Conservation (phyloP, 2,113 vertebrate species). For the Rhea americana region DNA sequence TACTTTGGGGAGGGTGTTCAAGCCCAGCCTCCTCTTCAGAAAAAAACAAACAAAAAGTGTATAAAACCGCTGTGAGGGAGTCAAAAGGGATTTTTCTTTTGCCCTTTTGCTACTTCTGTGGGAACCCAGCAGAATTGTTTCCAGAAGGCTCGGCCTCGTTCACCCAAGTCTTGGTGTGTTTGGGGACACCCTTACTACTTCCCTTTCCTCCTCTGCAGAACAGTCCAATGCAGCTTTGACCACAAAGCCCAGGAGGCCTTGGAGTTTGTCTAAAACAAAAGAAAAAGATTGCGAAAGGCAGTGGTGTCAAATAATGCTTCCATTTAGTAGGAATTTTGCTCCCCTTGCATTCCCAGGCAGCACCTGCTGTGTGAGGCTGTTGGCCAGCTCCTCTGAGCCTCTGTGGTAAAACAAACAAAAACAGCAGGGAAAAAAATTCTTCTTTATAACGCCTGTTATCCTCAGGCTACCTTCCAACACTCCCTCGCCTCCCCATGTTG, state of each 20-base stretch:
- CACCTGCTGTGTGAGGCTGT: slow-evolving; percentile 74
- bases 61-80: background rate
- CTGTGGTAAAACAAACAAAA: slow-evolving; percentile 78
- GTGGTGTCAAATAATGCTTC: slow-evolving; percentile 75
- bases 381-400: slow-evolving; percentile 73
- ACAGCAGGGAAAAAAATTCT: slow-evolving; percentile 75
- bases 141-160: slow-evolving; percentile 55
- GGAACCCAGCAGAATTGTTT: slow-evolving; percentile 50
- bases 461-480: slow-evolving; percentile 73
- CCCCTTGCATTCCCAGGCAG: slow-evolving; percentile 74
- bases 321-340: slow-evolving; percentile 76
- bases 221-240: slow-evolving; percentile 64
- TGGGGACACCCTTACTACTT: slow-evolving; percentile 65
- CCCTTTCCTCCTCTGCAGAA: slow-evolving; percentile 56
- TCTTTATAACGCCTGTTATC: slow-evolving; percentile 77
- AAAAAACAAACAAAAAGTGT: background rate
- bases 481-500: slow-evolving; percentile 47
- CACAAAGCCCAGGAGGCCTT: slow-evolving; percentile 60
- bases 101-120: slow-evolving; percentile 33
- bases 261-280: slow-evolving; percentile 73
- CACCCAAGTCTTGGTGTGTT: slow-evolving; percentile 54
- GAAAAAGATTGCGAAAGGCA: slow-evolving; percentile 72
- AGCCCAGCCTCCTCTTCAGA: background rate
- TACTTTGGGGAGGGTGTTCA: background rate
- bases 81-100: slow-evolving; percentile 10